Conservation (phyloP, 2,888 invertebrate species). For the Caenorhabditis angaria region DNA sequence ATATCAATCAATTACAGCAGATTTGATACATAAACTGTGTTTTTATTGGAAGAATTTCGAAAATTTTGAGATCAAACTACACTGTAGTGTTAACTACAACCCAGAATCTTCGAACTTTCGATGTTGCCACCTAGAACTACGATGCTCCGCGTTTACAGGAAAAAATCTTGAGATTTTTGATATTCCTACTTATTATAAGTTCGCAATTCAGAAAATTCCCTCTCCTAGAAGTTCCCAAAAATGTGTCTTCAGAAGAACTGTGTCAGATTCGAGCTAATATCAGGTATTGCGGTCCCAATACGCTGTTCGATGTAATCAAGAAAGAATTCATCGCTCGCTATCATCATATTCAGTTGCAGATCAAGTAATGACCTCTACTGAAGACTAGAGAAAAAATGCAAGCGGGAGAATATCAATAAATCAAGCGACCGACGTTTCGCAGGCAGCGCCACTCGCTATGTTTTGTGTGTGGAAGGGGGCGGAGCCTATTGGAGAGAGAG, state of each 20-base stretch:
- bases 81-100: too few species aligned
- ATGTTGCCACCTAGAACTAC: too few species aligned
- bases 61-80: too few species aligned
- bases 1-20: too few species aligned
- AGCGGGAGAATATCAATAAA: background rate
- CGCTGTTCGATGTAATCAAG: constrained; percentile 57
- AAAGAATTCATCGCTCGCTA: constrained; percentile 50
- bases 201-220: too few species aligned
- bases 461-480: constrained; percentile 1
- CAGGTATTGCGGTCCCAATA: constrained; percentile 50
- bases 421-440: constrained; percentile 25
- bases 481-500: constrained; percentile 11
- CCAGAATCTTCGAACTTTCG: too few species aligned
- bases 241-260: constrained; percentile 18
- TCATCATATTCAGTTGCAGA: constrained; percentile 61
- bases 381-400: constrained; percentile 30
- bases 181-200: too few species aligned
- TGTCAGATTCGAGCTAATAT: constrained; percentile 49
- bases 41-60: too few species aligned
- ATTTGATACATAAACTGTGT: too few species aligned
- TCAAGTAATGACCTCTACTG: constrained; percentile 58
- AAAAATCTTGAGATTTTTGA: too few species aligned
- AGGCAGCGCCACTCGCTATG: constrained; percentile 25
- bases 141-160: too few species aligned
- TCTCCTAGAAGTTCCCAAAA: too few species aligned